These are phyloP conservation scores for Aramus guarauna DNA, from an alignment of 2,113 vertebrate genomes.

Conservation along the genomic window DNA sequence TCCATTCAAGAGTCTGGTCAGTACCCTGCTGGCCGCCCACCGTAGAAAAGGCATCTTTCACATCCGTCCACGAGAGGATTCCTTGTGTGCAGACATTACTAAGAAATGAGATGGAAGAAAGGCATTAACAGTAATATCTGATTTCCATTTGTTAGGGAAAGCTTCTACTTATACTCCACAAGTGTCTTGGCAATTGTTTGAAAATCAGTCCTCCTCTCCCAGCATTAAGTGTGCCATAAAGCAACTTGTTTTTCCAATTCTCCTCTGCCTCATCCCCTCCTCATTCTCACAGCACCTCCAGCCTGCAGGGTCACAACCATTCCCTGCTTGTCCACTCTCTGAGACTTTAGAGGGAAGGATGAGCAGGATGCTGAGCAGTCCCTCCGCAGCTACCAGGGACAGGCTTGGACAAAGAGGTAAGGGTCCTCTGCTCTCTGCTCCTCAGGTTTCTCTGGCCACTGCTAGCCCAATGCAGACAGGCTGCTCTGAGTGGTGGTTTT, in stretches of 20 bases:
- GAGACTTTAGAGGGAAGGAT: not conserved
- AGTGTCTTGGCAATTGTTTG: not conserved
- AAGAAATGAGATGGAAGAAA: not conserved
- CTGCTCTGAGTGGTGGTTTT: not conserved
- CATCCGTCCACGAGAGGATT: not conserved
- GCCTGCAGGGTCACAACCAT: not conserved
- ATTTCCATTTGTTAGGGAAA: not conserved
- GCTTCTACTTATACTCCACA: not conserved
- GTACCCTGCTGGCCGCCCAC: not conserved
- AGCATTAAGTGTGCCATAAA: not conserved
- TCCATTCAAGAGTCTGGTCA: not conserved
- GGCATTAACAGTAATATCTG: not conserved
- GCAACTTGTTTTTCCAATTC: not conserved
- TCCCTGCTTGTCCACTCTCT: not conserved
- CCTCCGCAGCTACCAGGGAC: not conserved
- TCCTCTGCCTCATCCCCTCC: not conserved
- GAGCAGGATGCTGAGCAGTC: fast-evolving
- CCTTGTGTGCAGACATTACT: not conserved
- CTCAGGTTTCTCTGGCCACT: not conserved
- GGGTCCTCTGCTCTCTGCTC: not conserved
- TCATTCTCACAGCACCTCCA: not conserved
- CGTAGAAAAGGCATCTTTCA: not conserved
- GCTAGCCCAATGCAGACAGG: not conserved
- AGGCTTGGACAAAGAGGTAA: not conserved
- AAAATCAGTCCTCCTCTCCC: not conserved